Evolutionary conservation across 2,888 invertebrate genomes (phyloP).

Genomic region (Timema podura): DNA sequence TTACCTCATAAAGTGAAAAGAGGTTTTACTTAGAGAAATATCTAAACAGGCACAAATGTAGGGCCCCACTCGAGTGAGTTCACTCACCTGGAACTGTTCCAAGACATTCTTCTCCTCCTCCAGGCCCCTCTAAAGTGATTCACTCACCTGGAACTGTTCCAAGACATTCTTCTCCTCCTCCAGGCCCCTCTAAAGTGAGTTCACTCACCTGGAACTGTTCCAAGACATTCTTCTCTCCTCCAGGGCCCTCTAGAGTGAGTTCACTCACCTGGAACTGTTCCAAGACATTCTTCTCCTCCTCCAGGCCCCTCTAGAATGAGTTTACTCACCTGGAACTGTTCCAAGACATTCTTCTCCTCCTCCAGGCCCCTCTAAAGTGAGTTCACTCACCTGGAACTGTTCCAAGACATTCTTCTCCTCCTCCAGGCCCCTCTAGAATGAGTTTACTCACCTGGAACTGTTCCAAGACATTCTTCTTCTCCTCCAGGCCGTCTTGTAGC

Average conservation of each 20-base stretch:
- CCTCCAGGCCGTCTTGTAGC: constrained; percentile 81
- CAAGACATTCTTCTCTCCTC: constrained; percentile 81
- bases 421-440: too few species aligned
- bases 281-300: constrained; percentile 83
- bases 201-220: constrained; percentile 89
- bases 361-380: too few species aligned
- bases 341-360: constrained; percentile 84
- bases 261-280: constrained; percentile 79
- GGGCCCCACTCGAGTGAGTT: too few species aligned
- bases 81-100: constrained; percentile 75
- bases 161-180: constrained; percentile 86
- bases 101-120: constrained; percentile 86
- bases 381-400: constrained; percentile 72
- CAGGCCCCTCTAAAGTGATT: constrained; percentile 60
- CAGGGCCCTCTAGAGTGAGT: constrained; percentile 83
- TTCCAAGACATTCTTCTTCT: constrained; percentile 86
- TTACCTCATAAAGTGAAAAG: too few species aligned
- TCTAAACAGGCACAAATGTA: too few species aligned
- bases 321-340: constrained; percentile 90
- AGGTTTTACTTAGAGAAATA: too few species aligned
- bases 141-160: constrained; percentile 75
- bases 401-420: constrained; percentile 88
- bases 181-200: constrained; percentile 82
- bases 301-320: constrained; percentile 82
- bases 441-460: constrained; percentile 68